Conservation (phyloP, 2,797 vertebrate species). For the Coilia nasus region DNA sequence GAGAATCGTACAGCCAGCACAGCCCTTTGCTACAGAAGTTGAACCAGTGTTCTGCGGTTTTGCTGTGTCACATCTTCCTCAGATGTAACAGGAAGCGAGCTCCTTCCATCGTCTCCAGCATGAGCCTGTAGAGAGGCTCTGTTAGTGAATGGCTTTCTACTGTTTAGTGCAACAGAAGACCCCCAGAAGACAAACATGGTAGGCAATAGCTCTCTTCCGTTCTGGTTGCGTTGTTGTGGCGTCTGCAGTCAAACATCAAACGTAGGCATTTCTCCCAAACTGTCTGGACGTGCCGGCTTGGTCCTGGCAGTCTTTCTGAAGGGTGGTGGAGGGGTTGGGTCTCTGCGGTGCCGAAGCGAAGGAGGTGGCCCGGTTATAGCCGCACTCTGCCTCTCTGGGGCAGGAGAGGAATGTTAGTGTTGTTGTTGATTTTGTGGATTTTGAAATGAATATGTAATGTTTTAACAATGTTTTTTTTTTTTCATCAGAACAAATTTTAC, state of each 20-base stretch:
- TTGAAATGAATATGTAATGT: too few relatives aligned
- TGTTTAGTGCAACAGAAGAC: not conserved
- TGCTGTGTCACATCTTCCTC: too few relatives aligned
- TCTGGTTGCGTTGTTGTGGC: not conserved
- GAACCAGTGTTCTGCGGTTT: not conserved
- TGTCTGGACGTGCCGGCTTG: conserved; percentile 70
- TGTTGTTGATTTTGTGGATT: too few relatives aligned
- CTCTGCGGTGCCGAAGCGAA: conserved; percentile 74
- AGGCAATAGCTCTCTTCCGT: not conserved
- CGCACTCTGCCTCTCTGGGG: conserved; percentile 67
- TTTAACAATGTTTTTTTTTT: not conserved
- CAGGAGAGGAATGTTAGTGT: not conserved
- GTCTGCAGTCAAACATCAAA: conserved; percentile 66
- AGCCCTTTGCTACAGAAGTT: not conserved
- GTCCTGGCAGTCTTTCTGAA: conserved; percentile 61
- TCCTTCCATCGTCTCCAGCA: not conserved
- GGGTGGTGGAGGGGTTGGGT: conserved; percentile 58
- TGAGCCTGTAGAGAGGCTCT: not conserved
- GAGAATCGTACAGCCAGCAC: too few relatives aligned
- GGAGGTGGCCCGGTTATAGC: conserved; percentile 77
- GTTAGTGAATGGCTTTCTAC: not conserved
- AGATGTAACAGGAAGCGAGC: too few relatives aligned
- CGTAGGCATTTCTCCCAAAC: conserved; percentile 92
- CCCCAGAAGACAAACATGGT: not conserved
- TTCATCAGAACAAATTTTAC: too few relatives aligned